Percentiles rank a stretch among this genome's conserved stretches.
Conservation (phyloP, 1,140 invertebrate species). For the Pogonus chalceus region DNA sequence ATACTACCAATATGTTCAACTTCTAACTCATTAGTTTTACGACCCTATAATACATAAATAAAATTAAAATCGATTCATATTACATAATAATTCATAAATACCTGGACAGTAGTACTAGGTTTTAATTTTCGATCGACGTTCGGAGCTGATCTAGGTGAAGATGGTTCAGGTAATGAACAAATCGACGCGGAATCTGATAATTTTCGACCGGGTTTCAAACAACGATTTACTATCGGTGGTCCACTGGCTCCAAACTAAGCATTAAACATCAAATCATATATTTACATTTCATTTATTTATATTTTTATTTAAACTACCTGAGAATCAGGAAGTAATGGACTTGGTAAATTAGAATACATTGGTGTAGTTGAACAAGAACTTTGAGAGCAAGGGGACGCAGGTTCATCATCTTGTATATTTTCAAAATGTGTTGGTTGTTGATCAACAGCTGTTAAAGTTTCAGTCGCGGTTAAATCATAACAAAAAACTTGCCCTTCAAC, state of each 20-base stretch:
- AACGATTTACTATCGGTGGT: slow-evolving; percentile 65
- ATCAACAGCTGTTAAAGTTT: neutral
- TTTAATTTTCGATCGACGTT: slow-evolving; percentile 34
- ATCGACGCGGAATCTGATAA: slow-evolving; percentile 46
- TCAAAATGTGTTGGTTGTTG: slow-evolving; percentile 25
- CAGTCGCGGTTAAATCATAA: slow-evolving; percentile 39
- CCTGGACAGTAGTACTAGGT: slow-evolving; percentile 25
- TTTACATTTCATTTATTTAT: too few relatives aligned
- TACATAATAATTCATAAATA: slow-evolving; percentile 13
- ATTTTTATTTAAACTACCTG: too few relatives aligned
- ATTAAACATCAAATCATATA: slow-evolving; percentile 10
- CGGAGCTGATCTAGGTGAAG: slow-evolving; percentile 35
- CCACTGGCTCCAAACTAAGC: slow-evolving; percentile 38
- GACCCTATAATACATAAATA: neutral
- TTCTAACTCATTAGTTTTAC: neutral
- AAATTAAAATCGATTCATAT: neutral
- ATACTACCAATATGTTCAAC: neutral
- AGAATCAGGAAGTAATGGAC: slow-evolving; percentile 38
- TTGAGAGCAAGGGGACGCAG: slow-evolving; percentile 45
- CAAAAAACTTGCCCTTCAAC: slow-evolving; percentile 46
- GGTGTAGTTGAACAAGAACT: slow-evolving; percentile 37
- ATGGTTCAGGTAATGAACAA: slow-evolving; percentile 35
- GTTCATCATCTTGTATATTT: slow-evolving; percentile 36
- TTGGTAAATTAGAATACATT: slow-evolving; percentile 48
- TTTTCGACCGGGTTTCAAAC: slow-evolving; percentile 63